Base-by-base conservation (phyloP, 2,797 vertebrate species). In the Sebastolobus alascanus region DNA sequence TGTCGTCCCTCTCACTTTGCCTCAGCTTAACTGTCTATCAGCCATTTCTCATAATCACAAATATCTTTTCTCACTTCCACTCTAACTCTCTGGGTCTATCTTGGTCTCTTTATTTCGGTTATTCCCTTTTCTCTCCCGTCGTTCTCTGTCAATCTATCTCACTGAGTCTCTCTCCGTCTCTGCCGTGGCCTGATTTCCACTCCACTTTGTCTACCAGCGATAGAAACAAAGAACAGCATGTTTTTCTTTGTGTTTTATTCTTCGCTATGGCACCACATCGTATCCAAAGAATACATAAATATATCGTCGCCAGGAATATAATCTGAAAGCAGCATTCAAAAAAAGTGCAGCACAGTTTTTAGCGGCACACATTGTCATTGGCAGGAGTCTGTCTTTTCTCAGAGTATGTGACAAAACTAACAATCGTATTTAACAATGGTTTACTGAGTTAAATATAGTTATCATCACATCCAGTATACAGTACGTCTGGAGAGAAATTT, bases 121-220 rank as follows among this genome's bases (percentile, higher is more conserved):
- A 14, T 37, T 68, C 76, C 35, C 73, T 80, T 29, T 72, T 37
- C 67, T 37, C 67, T 60, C 35, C 59, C 31, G 4, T 72, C 52
- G 8, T 18, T 59, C 63, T 46, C 59, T 40, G 55, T 58, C 58
- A 12, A 37, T 84, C 75, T n/a, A 0, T 81, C 56, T 79, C 59
- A 8, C 61, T 6, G 31, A 73, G 38, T 74, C 63, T 55, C 38
- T 37, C 60, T 69, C 70, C 0, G 27, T 66, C 68, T 74, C 56
- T 3, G 3, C 56, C 55, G 3, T 70, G 78, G 79, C 84, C 82
- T 76, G 77, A 27, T 87, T 89, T 87, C 27, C 63, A 31, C 88
- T 86, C 75, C 75, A 73, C 61, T 84, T 76, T 60, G 68, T 83
- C 80, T 37, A 25, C 18, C 73, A 54, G 60, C 59, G 37, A 65